Percentiles rank a stretch among this genome's conserved stretches.
phyloP scores from a whole-genome alignment of 2,113 vertebrate species.

The Saccopteryx leptura region DNA sequence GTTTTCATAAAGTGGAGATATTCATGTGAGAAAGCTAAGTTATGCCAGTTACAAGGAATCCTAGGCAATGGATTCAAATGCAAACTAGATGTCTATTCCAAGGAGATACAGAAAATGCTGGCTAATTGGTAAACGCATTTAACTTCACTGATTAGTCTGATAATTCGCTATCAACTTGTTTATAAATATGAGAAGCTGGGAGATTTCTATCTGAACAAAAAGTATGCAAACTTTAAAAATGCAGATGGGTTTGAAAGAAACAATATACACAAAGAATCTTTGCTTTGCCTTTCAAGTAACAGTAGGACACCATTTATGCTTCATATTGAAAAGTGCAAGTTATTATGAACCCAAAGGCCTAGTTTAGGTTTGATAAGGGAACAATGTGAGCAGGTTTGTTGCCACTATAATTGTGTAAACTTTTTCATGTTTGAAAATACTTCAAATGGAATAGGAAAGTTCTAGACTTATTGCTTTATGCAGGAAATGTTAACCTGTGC shows the following conservation, averaged over 20 bases:
- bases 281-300: conserved; percentile 42
- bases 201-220: conserved; percentile 13
- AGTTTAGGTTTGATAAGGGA: conserved; percentile 65
- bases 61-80: neutral
- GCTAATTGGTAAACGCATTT: neutral
- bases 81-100: neutral
- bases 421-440: conserved; percentile 68
- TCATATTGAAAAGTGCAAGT: conserved; percentile 34
- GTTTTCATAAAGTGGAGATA: neutral
- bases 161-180: neutral
- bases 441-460: conserved; percentile 52
- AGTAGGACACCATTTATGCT: conserved; percentile 35
- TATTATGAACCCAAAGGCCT: conserved; percentile 33
- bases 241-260: neutral
- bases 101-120: neutral
- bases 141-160: neutral
- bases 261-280: neutral
- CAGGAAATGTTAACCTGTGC: conserved; percentile 18
- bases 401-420: conserved; percentile 61
- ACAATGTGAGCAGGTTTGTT: conserved; percentile 57
- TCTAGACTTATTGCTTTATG: conserved; percentile 55
- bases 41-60: neutral
- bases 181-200: conserved; percentile 44
- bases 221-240: conserved; percentile 37
- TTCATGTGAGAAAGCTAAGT: neutral